Conservation (phyloP, 2,113 vertebrate genomes). For the Phaethornis superciliosus region DNA sequence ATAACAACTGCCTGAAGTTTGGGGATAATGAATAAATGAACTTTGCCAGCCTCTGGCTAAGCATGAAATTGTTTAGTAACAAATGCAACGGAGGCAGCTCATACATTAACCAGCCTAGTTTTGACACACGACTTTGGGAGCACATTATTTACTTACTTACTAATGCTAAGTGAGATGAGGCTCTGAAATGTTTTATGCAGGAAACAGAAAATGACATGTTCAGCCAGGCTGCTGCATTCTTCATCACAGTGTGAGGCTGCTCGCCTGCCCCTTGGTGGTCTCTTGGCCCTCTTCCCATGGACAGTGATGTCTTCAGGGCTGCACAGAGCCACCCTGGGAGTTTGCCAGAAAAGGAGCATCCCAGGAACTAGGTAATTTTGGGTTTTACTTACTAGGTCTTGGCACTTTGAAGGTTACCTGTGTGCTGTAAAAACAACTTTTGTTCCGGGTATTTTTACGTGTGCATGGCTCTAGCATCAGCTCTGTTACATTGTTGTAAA, state of each 20-base stretch:
- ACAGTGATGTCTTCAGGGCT: accelerated
- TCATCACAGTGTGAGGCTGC: neutral
- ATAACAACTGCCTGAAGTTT: constrained; percentile 12
- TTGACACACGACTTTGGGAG: constrained; percentile 4
- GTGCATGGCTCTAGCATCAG: neutral
- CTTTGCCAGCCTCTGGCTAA: constrained; percentile 56
- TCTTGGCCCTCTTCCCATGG: neutral
- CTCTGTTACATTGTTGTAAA: constrained; percentile 7
- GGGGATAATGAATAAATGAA: constrained; percentile 65
- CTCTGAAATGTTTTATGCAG: neutral
- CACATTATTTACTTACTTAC: constrained; percentile 1
- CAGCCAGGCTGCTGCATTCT: neutral
- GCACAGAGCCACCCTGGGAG: neutral
- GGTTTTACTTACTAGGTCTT: neutral
- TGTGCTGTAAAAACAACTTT: neutral
- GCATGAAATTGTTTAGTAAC: constrained; percentile 49
- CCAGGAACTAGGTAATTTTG: neutral
- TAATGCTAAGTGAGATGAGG: neutral
- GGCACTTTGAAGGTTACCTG: neutral
- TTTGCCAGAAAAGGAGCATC: neutral
- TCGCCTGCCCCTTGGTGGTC: neutral
- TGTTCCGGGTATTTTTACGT: neutral
- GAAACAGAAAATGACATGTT: neutral
- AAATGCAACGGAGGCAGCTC: constrained; percentile 2
- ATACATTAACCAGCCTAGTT: neutral